A percentile compares a stretch with the other conserved stretches of the same genome.
Conservation (phyloP, 2,797 vertebrate genomes). For the Anguilla megastoma region DNA sequence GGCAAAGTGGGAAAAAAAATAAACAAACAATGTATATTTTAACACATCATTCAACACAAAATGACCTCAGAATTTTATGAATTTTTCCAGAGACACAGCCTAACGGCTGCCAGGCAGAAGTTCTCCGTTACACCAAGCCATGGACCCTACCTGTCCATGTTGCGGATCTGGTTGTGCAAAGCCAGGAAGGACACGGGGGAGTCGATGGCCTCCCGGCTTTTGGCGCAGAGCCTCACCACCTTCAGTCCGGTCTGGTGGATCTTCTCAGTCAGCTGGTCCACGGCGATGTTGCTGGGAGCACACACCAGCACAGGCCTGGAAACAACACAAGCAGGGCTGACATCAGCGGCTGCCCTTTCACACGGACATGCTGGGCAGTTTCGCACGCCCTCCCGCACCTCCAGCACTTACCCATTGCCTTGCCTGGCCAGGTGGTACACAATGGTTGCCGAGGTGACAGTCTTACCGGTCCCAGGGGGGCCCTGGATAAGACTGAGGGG, state of each 20-base stretch:
- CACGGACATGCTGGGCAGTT: constrained; percentile 37
- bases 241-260: constrained; percentile 97
- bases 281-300: constrained; percentile 96
- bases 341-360: neutral
- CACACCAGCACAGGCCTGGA: constrained; percentile 93
- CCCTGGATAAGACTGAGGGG: constrained; percentile 98
- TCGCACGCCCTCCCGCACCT: no score
- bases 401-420: constrained; percentile 86
- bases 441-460: constrained; percentile 95
- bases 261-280: constrained; percentile 97
- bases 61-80: neutral
- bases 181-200: constrained; percentile 97
- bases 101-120: neutral
- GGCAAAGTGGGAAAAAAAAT: neutral
- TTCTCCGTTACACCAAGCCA: neutral
- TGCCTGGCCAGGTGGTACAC: constrained; percentile 97
- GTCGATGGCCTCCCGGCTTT: constrained; percentile 96
- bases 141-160: constrained; percentile 91
- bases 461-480: constrained; percentile 95
- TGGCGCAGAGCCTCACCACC: constrained; percentile 94
- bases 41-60: neutral
- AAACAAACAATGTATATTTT: no score
- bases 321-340: neutral
- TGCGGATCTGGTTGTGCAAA: constrained; percentile 97
- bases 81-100: neutral